Percentiles rank a stretch among this genome's conserved stretches.
Conservation (phyloP, 2,113 vertebrate genomes). For the Psettodes erumei region DNA sequence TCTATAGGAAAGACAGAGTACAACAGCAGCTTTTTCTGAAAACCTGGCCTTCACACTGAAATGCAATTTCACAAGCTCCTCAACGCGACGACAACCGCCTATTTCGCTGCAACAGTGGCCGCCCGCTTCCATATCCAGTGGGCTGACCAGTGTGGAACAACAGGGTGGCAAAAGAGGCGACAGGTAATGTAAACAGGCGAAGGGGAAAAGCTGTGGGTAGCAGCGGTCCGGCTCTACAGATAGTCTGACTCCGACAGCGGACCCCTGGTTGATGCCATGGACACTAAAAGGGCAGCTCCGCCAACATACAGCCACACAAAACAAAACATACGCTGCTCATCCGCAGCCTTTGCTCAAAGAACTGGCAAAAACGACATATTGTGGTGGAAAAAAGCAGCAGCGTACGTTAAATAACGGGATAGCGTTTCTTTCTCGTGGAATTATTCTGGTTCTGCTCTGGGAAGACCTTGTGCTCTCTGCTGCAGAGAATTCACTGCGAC, state of each 20-base stretch:
- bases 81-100: slow-evolving; percentile 66
- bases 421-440: not conserved
- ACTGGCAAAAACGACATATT: not conserved
- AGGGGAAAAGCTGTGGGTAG: slow-evolving; percentile 41
- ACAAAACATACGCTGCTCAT: not conserved
- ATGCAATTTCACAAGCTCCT: slow-evolving; percentile 85
- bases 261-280: not conserved
- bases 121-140: slow-evolving; percentile 62
- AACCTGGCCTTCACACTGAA: slow-evolving; percentile 82
- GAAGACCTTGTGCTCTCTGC: slow-evolving; percentile 2
- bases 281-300: not conserved
- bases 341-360: not conserved
- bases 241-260: slow-evolving; percentile 20
- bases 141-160: slow-evolving; percentile 73
- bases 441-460: slow-evolving; percentile 10
- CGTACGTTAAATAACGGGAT: too few species aligned
- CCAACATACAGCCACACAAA: not conserved
- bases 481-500: slow-evolving; percentile 8
- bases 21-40: slow-evolving; percentile 72
- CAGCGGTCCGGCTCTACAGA: slow-evolving; percentile 32
- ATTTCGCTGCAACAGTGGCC: slow-evolving; percentile 75
- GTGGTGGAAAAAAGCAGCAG: not conserved
- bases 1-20: slow-evolving; percentile 71
- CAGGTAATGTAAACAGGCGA: slow-evolving; percentile 77
- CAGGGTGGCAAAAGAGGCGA: slow-evolving; percentile 66